Evolutionary conservation across 2,797 vertebrate genomes (phyloP), one percentile per base, ranked within the genome.

Genomic region (Potorous gilbertii): DNA sequence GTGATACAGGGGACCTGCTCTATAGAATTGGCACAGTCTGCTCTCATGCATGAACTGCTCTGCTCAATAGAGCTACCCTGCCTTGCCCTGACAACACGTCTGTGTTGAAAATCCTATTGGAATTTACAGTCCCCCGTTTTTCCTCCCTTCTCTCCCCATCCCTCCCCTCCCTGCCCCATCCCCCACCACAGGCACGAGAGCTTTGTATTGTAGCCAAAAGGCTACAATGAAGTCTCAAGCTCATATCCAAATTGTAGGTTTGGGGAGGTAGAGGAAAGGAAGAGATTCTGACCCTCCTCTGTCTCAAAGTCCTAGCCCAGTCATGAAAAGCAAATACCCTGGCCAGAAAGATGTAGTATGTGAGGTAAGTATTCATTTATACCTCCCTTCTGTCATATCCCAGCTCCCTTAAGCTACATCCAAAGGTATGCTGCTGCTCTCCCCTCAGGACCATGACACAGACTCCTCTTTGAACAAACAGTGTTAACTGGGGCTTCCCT

Each of bases 1-100:
- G 97, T 99, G 98, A 99, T 98, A 93, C 96, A 97, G 98, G 96
- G 98, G 99, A 98, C 98, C 97, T 97, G 97, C 98, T 92, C 98
- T 99, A 99, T 99, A 99, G 99, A 99, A 98, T 97, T 98, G 98
- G 98, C 98, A 99, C 99, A 99, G 99, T 99, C 98, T 98, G 97
- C 98, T 98, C 98, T 99, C 98, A 99, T 98, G 99, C 99, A 99
- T 99, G 99, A 99, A 97, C 98, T 99, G 98, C 98, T 98, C 96
- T 95, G 96, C 97, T 99, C 99, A 99, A 99, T 99, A 99, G 99
- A 97, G 98, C 97, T 98, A 98, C 95, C 99, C 97, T 98, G 99
- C 99, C 99, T 98, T 98, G 98, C 98, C 99, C 99, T 99, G 99
- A 99, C 99, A 99, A 99, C 99, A 99, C 99, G 98, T 99, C 99